Evolutionary conservation across 2,888 invertebrate genomes (phyloP), one percentile per base, ranked within the genome.

Genomic region (Metallyticus violacea): DNA sequence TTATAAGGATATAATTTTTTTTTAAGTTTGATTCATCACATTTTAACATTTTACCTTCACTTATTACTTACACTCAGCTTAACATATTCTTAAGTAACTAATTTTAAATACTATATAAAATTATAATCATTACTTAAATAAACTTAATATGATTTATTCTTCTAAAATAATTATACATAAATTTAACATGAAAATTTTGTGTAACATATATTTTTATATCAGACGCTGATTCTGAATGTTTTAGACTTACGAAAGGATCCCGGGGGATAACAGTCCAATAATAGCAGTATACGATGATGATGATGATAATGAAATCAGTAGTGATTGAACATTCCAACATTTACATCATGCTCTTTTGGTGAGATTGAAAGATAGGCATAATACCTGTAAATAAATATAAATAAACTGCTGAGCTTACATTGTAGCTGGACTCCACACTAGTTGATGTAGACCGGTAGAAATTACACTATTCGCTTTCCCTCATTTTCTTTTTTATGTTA

Each of bases 181-280:
- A 40, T 3, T 40, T 7, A 40, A 40, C 2, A 40, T 40, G 15
- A 62, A 29, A 3, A 3, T 29, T 6, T 29, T 29, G 29, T 29
- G 6, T 29, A 29, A 62, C 1, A 1, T n/a, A n/a, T n/a, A n/a
- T n/a, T n/a, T n/a, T n/a, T n/a, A n/a, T 40, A 25, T 30, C 62
- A 79, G 79, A 9, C 78, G 28, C 30, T 79, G 77, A 28, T 85
- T 81, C 85, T 87, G 85, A 27, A 82, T 85, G 85, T 86, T 87
- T 77, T 87, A 85, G 86, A 83, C 62, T 25, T 87, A 88, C 83
- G 81, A 87, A 85, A 78, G 85, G 86, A 85, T 88, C 77, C 87
- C 87, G 40, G 86, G 85, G 6, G 84, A 78, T 30, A 87, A 87
- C 87, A 30, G 86, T 62, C 86, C 85, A 22, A 30, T 86, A 86